Percentiles rank a stretch among this genome's conserved stretches.
phyloP scores from a whole-genome alignment of 2,113 vertebrate genomes.

The Zonotrichia leucophrys region DNA sequence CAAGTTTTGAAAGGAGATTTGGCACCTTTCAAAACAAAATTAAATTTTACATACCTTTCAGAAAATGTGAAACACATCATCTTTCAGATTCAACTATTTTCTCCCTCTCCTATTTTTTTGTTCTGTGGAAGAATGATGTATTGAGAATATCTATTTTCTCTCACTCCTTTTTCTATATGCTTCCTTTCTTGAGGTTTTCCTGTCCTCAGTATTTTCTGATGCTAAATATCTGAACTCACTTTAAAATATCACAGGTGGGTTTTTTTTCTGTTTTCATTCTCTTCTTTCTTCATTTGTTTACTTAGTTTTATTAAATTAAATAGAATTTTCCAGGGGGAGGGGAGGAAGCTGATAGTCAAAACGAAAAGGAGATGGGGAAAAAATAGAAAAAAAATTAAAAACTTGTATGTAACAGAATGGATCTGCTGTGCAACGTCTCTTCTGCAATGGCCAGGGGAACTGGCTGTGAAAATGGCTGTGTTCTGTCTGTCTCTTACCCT shows the following conservation, averaged over 20 bases:
- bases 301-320: background rate
- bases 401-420: fast-evolving
- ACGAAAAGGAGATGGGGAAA: background rate
- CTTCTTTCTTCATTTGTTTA: background rate
- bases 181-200: background rate
- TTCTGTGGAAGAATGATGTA: background rate
- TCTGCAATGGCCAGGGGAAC: background rate
- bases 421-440: fast-evolving
- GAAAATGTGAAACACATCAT: background rate
- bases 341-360: background rate
- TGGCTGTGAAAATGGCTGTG: background rate
- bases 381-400: background rate
- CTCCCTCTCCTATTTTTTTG: background rate
- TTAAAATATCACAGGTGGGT: background rate
- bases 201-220: background rate
- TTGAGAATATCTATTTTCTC: background rate
- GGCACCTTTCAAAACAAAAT: background rate
- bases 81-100: background rate
- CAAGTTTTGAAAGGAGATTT: background rate
- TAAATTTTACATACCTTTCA: background rate
- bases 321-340: background rate
- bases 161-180: background rate
- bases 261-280: background rate
- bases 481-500: background rate
- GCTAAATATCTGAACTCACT: background rate